Evolutionary conservation across 2,797 vertebrate genomes (phyloP), one percentile per base, ranked within the genome.

Genomic region (Protosalanx chinensis): DNA sequence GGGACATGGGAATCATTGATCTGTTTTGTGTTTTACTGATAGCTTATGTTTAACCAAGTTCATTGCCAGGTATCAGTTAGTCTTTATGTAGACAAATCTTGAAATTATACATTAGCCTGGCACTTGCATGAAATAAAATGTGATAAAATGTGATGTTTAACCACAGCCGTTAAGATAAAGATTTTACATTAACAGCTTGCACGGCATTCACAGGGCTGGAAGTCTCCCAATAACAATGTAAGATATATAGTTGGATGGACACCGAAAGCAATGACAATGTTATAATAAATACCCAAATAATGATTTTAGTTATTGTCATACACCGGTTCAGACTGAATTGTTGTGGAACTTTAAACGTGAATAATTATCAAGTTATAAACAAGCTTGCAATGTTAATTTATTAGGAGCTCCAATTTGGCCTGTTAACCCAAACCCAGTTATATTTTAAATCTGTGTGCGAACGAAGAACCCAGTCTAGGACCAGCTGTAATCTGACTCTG

Each of bases 401-500:
- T 58, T 20, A 64, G 8, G 29, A 46, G 12, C 18, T 46, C 37
- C 12, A 10, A 51, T 46, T 30, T 8, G 13, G 13, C 5, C 41
- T 27, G 23, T 7, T 66, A 12, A 29, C 6, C 29, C 46, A 66
- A 51, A 51, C 27, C 23, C 27, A 66, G 64, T 60, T 12, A 7
- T 4, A 29, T 13, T 20, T 51, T 8, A 16, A 27, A 8, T 41
- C 13, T 6, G 16, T 23, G 18, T 23, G 13, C 1, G 51, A 57
- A 61, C 5, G 6, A 32, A 16, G 32, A 62, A 30, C 20, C 16
- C 23, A 15, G 60, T 27, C 35, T 63, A 64, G 16, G 70, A 66
- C 64, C 65, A 64, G 33, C 60, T 79, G 76, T 79, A 81, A 69
- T 61, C 76, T 74, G 75, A 70, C 76, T 66, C 70, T 53, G 35